Conservation (phyloP, 2,888 invertebrate species). For the Rhabditophanes sp. region DNA sequence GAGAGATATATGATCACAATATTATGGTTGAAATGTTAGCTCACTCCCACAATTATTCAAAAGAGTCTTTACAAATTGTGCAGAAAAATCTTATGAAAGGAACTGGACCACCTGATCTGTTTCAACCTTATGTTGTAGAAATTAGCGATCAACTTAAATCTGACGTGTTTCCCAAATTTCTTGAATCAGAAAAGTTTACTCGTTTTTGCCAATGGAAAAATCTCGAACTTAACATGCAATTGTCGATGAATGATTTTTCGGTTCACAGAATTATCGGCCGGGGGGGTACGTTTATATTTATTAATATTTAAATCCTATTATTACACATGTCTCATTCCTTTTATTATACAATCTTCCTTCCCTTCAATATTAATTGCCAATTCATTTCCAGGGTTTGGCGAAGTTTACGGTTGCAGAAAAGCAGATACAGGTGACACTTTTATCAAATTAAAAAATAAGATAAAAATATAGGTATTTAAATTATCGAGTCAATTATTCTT, state of each 20-base stretch:
- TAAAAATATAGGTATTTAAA: no score
- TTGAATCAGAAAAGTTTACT: constrained; percentile 90
- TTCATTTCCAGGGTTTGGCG: constrained; percentile 92
- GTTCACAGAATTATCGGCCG: constrained; percentile 97
- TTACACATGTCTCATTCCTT: no score
- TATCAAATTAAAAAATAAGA: no score
- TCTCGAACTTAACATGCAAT: constrained; percentile 94
- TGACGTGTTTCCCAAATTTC: constrained; percentile 87
- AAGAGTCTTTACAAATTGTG: constrained; percentile 88
- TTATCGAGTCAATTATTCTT: no score
- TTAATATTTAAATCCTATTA: no score
- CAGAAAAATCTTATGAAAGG: constrained; percentile 91
- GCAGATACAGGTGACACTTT: constrained; percentile 91
- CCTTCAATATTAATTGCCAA: no score
- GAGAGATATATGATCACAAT: constrained; percentile 97
- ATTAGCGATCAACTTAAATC: constrained; percentile 91
- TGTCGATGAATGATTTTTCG: constrained; percentile 99
- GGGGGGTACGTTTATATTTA: no score
- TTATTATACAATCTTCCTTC: no score
- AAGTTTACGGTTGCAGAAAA: constrained; percentile 96
- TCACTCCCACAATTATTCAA: constrained; percentile 92
- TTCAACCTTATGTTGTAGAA: constrained; percentile 97
- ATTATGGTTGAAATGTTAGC: constrained; percentile 99
- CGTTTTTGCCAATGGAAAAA: constrained; percentile 99
- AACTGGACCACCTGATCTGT: constrained; percentile 87